These are phyloP conservation scores for Ips nitidus DNA, from an alignment of 1,140 invertebrate genomes.

Conservation along the genomic window DNA sequence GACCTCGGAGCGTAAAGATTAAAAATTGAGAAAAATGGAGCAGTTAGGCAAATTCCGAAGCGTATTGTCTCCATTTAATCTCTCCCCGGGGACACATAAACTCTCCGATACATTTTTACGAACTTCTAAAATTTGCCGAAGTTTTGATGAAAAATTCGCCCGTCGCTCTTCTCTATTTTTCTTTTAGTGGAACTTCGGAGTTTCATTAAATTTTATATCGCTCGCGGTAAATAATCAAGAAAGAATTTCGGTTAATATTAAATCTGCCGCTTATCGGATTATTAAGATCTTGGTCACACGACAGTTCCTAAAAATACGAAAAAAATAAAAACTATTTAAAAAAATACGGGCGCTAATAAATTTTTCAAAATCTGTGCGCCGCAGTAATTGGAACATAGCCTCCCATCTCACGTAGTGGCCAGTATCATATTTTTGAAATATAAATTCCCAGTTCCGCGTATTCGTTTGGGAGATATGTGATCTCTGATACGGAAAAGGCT, in stretches of 20 bases:
- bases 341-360: conserved; percentile 29
- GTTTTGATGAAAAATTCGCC: conserved; percentile 32
- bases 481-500: conserved; percentile 30
- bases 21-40: conserved; percentile 36
- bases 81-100: conserved; percentile 31
- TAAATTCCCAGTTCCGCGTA: conserved; percentile 35
- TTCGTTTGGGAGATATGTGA: conserved; percentile 29
- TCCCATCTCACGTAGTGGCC: conserved; percentile 36
- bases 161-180: conserved; percentile 27
- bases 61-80: conserved; percentile 36
- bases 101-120: conserved; percentile 36
- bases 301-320: conserved; percentile 21
- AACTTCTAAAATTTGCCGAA: conserved; percentile 32
- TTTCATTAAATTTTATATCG: conserved; percentile 25
- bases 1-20: conserved; percentile 29
- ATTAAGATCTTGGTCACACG: conserved; percentile 32
- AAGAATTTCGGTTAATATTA: neutral
- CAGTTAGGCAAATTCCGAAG: conserved; percentile 35
- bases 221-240: neutral
- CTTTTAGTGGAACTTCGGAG: conserved; percentile 21
- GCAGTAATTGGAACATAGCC: conserved; percentile 39
- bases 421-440: conserved; percentile 38
- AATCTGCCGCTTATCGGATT: neutral
- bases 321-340: conserved; percentile 19
- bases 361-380: conserved; percentile 33